A percentile compares a stretch with the other conserved stretches of the same genome.
phyloP scores from a whole-genome alignment of 2,888 invertebrate species.

The Steinernema carpocapsae region DNA sequence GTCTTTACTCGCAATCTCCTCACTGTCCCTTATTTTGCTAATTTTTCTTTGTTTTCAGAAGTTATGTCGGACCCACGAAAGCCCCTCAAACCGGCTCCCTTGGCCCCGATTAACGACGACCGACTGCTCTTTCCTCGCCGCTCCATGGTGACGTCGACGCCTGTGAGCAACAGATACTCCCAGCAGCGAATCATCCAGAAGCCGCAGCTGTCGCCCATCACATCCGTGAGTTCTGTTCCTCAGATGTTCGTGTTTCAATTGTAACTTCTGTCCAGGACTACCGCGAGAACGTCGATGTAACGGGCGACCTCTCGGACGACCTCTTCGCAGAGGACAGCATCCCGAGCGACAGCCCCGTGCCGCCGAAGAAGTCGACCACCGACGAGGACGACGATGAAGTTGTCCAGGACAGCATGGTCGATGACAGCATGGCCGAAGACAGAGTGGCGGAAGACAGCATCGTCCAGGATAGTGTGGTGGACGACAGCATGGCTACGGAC shows the following conservation, averaged over 20 bases:
- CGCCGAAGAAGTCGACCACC: too few relatives aligned
- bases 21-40: neutral
- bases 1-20: neutral
- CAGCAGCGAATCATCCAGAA: neutral
- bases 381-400: too few relatives aligned
- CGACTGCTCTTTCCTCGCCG: neutral
- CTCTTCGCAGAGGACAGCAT: too few relatives aligned
- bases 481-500: too few relatives aligned
- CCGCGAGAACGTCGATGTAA: neutral
- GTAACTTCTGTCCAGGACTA: neutral
- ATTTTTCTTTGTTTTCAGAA: neutral
- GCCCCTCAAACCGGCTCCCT: neutral
- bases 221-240: neutral
- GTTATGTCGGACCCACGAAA: neutral
- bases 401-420: too few relatives aligned
- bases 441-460: too few relatives aligned
- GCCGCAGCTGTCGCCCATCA: neutral
- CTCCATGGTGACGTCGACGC: conserved; percentile 3
- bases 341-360: too few relatives aligned
- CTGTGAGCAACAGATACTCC: neutral
- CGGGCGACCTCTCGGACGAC: too few relatives aligned
- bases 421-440: too few relatives aligned
- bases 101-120: neutral
- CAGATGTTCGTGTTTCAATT: neutral
- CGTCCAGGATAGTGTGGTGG: too few relatives aligned